These are phyloP conservation scores for Drepana falcataria DNA, from an alignment of 2,888 invertebrate species.

Conservation along the genomic window DNA sequence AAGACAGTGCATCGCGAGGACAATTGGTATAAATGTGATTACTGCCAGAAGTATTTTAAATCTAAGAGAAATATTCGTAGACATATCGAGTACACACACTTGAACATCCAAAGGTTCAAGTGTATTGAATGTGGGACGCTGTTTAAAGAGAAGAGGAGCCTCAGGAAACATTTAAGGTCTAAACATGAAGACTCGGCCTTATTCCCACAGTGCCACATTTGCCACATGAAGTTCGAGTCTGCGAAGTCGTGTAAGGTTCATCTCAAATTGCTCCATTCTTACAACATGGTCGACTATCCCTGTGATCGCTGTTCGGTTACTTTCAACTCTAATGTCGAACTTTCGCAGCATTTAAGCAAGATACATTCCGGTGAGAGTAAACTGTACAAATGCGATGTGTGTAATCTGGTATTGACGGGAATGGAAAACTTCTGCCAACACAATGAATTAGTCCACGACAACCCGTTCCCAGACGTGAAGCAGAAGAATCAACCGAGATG, in stretches of 20 bases:
- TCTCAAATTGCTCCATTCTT: slow-evolving; percentile 54
- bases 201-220: slow-evolving; percentile 64
- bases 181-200: slow-evolving; percentile 53
- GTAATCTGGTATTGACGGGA: slow-evolving; percentile 56
- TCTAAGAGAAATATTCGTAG: slow-evolving; percentile 57
- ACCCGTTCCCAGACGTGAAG: slow-evolving; percentile 22
- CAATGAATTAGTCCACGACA: slow-evolving; percentile 36
- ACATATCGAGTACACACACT: slow-evolving; percentile 60
- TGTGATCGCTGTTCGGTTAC: slow-evolving; percentile 59
- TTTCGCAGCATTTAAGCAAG: slow-evolving; percentile 46
- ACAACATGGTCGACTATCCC: slow-evolving; percentile 58
- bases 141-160: slow-evolving; percentile 61
- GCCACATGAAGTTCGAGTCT: slow-evolving; percentile 58
- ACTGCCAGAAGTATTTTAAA: slow-evolving; percentile 60
- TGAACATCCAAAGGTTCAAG: slow-evolving; percentile 58
- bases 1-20: slow-evolving; percentile 55
- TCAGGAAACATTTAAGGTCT: slow-evolving; percentile 56
- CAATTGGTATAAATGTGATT: slow-evolving; percentile 55
- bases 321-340: slow-evolving; percentile 45
- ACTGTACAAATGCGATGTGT: slow-evolving; percentile 61
- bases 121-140: slow-evolving; percentile 61
- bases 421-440: slow-evolving; percentile 53
- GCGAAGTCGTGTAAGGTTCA: slow-evolving; percentile 67
- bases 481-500: slow-evolving; percentile 48
- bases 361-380: slow-evolving; percentile 57